Conservation (phyloP, 2,888 invertebrate species). For the Linnaemya vulpina region DNA sequence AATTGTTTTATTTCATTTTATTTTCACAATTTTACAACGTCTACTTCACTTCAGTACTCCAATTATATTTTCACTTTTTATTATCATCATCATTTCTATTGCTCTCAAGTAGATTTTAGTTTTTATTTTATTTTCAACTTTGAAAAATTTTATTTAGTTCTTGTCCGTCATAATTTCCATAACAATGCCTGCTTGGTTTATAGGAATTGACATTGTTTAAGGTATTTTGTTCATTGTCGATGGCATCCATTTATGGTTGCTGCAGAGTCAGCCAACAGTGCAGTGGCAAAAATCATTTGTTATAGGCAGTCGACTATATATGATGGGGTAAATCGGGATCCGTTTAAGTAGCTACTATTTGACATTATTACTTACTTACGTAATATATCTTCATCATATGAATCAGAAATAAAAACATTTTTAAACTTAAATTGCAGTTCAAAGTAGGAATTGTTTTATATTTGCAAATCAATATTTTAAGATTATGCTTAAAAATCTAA, state of each 20-base stretch:
- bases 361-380: no score
- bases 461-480: no score
- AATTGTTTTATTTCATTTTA: slow-evolving; percentile 24
- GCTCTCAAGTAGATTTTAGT: neutral
- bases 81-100: slow-evolving; percentile 23
- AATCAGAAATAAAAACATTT: no score
- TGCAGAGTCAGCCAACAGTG: neutral
- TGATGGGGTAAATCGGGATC: no score
- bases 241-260: neutral
- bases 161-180: slow-evolving; percentile 60
- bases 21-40: slow-evolving; percentile 11
- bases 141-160: slow-evolving; percentile 8
- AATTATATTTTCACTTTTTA: slow-evolving; percentile 33
- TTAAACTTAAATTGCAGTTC: no score
- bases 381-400: no score
- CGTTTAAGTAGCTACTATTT: no score
- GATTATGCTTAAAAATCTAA: no score
- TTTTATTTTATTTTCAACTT: neutral
- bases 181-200: slow-evolving; percentile 50
- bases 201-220: slow-evolving; percentile 53
- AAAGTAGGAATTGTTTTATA: no score
- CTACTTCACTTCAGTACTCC: slow-evolving; percentile 27
- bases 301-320: neutral
- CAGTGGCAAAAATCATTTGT: neutral
- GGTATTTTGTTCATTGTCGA: slow-evolving; percentile 16